These are phyloP conservation scores for Helleia helle DNA, from an alignment of 2,888 invertebrate species.

Conservation along the genomic window DNA sequence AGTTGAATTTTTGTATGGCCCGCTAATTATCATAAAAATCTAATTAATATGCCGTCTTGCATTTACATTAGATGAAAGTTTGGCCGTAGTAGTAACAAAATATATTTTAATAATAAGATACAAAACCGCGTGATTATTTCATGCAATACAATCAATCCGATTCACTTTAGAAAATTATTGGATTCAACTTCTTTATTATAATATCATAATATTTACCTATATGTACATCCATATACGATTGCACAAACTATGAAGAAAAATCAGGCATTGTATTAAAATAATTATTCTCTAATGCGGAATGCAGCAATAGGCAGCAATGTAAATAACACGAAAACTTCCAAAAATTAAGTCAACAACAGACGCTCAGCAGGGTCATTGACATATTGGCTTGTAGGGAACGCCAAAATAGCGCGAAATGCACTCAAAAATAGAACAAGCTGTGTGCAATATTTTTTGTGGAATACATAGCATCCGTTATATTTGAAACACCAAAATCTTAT, in stretches of 20 bases:
- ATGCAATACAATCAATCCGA: too few relatives aligned
- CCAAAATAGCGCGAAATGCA: slow-evolving; percentile 74
- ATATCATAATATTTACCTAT: too few relatives aligned
- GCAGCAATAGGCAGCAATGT: slow-evolving; percentile 28
- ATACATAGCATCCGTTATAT: slow-evolving; percentile 22
- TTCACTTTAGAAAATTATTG: too few relatives aligned
- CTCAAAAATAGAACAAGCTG: slow-evolving; percentile 69
- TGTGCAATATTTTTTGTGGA: slow-evolving; percentile 72
- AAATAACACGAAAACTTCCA: slow-evolving; percentile 63
- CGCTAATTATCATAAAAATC: slow-evolving; percentile 43
- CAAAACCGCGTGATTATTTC: too few relatives aligned
- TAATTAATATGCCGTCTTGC: slow-evolving; percentile 32
- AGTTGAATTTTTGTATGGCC: slow-evolving; percentile 39
- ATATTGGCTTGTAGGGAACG: slow-evolving; percentile 66
- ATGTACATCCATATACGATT: too few relatives aligned
- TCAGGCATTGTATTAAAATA: too few relatives aligned
- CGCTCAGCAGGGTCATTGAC: slow-evolving; percentile 70
- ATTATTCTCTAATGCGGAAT: slow-evolving; percentile 9
- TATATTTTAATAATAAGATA: neutral
- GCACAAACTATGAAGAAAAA: too few relatives aligned
- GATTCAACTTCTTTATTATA: too few relatives aligned
- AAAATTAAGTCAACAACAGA: slow-evolving; percentile 70
- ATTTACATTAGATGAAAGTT: neutral
- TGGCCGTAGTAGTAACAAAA: neutral
- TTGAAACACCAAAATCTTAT: neutral